These are phyloP conservation scores for Gymnodraco acuticeps DNA, from an alignment of 2,797 vertebrate genomes.

Conservation along the genomic window DNA sequence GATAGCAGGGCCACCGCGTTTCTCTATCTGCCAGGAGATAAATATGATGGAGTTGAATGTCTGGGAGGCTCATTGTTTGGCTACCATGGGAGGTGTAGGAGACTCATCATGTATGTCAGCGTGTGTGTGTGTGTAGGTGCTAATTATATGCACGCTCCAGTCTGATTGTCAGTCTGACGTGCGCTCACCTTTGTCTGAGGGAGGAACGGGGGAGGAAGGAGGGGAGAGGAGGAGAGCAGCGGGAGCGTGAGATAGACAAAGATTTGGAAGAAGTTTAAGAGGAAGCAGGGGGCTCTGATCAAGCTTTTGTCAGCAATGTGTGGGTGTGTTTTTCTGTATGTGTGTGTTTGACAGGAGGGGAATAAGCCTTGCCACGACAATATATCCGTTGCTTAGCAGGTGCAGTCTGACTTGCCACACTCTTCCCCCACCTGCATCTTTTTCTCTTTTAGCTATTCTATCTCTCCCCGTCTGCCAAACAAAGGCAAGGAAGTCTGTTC, in stretches of 20 bases:
- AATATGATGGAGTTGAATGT: constrained; percentile 73
- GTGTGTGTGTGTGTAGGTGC: constrained; percentile 30
- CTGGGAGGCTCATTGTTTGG: constrained; percentile 74
- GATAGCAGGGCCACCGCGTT: constrained; percentile 34
- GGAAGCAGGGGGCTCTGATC: constrained; percentile 59
- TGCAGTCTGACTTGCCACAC: constrained; percentile 69
- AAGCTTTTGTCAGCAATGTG: constrained; percentile 58
- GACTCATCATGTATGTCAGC: constrained; percentile 64
- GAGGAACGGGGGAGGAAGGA: constrained; percentile 12
- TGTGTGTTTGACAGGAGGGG: constrained; percentile 24
- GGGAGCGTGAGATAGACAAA: constrained; percentile 47
- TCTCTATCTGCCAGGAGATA: constrained; percentile 68
- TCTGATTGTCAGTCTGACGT: constrained; percentile 71
- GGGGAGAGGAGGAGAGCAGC: constrained; percentile 36
- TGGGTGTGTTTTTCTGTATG: constrained; percentile 2
- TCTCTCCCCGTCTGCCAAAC: constrained; percentile 50
- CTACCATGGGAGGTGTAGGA: constrained; percentile 65
- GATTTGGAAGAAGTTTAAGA: constrained; percentile 66
- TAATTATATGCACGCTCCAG: constrained; percentile 72
- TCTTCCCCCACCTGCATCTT: constrained; percentile 46
- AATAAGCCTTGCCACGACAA: constrained; percentile 48
- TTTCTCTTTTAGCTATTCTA: constrained; percentile 34
- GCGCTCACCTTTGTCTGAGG: constrained; percentile 76
- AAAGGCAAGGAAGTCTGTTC: constrained; percentile 62
- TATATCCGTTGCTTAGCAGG: constrained; percentile 73